These are phyloP conservation scores for Hippotragus niger DNA, from an alignment of 2,113 vertebrate species.

Conservation along the genomic window DNA sequence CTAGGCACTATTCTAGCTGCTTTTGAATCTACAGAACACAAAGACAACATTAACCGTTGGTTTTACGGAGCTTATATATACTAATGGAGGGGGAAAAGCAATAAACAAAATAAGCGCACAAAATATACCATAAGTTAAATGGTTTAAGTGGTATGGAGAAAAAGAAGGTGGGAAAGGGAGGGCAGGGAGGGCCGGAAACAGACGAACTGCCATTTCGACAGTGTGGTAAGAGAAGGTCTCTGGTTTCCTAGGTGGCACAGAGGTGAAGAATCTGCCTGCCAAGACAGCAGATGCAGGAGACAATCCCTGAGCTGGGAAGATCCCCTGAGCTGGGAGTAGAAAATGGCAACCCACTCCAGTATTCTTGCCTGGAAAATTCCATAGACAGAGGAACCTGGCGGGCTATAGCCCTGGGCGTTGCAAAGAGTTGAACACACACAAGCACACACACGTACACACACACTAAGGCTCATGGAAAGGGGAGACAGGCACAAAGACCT, in stretches of 20 bases:
- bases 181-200: neutral
- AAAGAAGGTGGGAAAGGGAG: neutral
- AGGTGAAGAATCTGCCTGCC: neutral
- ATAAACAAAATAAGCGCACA: neutral
- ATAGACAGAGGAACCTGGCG: neutral
- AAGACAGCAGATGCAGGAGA: neutral
- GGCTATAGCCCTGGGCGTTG: neutral
- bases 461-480: neutral
- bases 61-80: neutral
- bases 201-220: neutral
- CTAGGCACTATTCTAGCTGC: neutral
- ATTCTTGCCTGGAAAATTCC: neutral
- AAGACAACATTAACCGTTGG: neutral
- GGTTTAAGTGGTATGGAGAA: neutral
- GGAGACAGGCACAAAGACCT: neutral
- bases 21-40: conserved; percentile 26
- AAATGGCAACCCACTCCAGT: neutral
- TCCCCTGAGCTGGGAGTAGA: neutral
- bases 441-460: neutral
- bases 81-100: neutral
- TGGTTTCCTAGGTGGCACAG: neutral
- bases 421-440: neutral
- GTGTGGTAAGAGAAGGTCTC: neutral
- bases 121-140: neutral
- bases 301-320: neutral